These are phyloP conservation scores for Bombylius major DNA, from an alignment of 2,888 invertebrate genomes.

Conservation along the genomic window DNA sequence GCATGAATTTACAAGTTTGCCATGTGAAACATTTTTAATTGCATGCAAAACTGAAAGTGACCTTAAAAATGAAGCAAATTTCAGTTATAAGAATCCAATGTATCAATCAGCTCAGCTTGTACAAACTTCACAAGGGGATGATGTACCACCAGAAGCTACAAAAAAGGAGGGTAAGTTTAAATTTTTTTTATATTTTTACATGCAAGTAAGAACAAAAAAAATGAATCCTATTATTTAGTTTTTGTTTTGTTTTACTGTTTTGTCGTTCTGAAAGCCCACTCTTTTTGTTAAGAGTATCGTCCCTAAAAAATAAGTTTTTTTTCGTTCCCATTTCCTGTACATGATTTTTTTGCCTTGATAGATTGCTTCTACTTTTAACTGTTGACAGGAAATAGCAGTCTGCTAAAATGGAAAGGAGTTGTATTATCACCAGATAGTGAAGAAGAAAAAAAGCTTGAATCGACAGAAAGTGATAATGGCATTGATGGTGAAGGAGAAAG, in stretches of 20 bases:
- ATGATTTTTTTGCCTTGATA: too few species aligned
- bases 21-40: slow-evolving; percentile 22
- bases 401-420: slow-evolving; percentile 60
- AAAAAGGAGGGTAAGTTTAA: slow-evolving; percentile 38
- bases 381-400: slow-evolving; percentile 14
- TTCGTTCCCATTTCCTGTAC: too few species aligned
- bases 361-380: too few species aligned
- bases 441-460: neutral
- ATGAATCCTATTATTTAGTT: too few species aligned
- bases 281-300: too few species aligned
- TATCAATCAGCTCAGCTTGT: slow-evolving; percentile 61
- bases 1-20: slow-evolving; percentile 38
- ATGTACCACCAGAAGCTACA: neutral
- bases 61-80: slow-evolving; percentile 42
- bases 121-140: slow-evolving; percentile 22
- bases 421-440: slow-evolving; percentile 49
- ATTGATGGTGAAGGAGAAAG: neutral
- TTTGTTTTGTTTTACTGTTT: too few species aligned
- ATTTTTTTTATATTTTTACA: too few species aligned
- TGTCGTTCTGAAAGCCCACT: too few species aligned
- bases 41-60: slow-evolving; percentile 16
- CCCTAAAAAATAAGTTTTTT: too few species aligned
- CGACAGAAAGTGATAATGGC: neutral
- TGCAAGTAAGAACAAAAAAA: too few species aligned
- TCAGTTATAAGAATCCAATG: slow-evolving; percentile 59